Evolutionary conservation across 2,113 vertebrate genomes (phyloP).

Genomic region (Dendrocopos noguchii): DNA sequence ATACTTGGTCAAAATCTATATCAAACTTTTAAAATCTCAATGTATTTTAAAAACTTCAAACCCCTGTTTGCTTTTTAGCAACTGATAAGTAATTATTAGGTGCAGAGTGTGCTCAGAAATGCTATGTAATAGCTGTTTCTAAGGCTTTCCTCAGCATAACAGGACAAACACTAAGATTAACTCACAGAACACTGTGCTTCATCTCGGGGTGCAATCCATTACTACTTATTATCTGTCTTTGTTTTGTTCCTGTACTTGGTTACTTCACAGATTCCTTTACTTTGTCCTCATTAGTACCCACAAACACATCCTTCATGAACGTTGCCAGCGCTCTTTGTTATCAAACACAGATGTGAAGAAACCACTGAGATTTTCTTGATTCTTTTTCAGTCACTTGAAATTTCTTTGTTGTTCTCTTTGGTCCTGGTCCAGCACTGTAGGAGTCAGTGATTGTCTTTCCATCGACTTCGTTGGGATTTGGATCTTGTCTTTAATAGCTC

Average conservation of each 20-base stretch:
- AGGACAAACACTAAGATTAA: not conserved
- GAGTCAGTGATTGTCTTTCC: constrained; percentile 5
- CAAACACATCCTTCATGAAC: constrained; percentile 35
- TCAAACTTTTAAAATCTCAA: not conserved
- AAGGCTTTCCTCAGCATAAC: not conserved
- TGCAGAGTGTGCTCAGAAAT: not conserved
- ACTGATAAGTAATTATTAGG: not conserved
- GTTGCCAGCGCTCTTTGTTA: constrained; percentile 23
- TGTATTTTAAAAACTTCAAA: not conserved
- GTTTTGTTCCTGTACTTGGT: constrained; percentile 33
- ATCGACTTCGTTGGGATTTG: constrained; percentile 20
- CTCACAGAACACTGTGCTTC: not conserved
- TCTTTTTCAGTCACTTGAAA: constrained; percentile 33
- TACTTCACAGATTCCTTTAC: constrained; percentile 41
- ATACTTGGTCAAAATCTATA: not conserved
- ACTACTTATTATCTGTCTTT: not conserved
- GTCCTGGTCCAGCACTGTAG: not conserved
- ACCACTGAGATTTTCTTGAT: constrained; percentile 51
- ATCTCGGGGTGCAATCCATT: not conserved
- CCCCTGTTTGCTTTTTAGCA: not conserved
- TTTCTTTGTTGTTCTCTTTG: constrained; percentile 56
- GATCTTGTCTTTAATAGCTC: constrained; percentile 31
- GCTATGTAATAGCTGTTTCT: not conserved
- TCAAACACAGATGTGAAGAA: constrained; percentile 62
- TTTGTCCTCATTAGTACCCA: constrained; percentile 50